Evolutionary conservation across 2,888 invertebrate genomes (phyloP), one percentile per base, ranked within the genome.

Genomic region (Vesta saturnalis): DNA sequence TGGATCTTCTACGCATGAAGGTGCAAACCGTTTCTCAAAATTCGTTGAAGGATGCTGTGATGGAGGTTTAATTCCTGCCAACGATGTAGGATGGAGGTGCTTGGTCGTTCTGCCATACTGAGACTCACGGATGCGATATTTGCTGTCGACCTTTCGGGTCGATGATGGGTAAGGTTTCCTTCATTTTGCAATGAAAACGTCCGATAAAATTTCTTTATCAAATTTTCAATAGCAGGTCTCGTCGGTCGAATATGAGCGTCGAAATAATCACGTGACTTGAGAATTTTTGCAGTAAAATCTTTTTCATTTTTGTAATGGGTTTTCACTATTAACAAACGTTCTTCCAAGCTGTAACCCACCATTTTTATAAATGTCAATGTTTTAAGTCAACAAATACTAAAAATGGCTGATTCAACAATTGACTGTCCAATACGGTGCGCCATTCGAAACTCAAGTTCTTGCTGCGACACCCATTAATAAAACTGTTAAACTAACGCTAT

Each of bases 141-240:
- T 30, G 10, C 16, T 2, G 46, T 15, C 39, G 59, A 58, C 14
- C 43, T 56, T 22, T 30, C 15, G 4, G 56, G 23, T 1, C 56
- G 56, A 56, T 56, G 30, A 56, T 6, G 56, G 5, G 10, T 56
- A 6, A 56, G n/a, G 14, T 30, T 23, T 56, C 23, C 18, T 8
- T 56, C 21, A 14, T 56, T 19, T 56, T 56, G 12, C 56, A 56
- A 30, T 56, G 22, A 56, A 56, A 30, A 56, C 6, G 56, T 56
- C 15, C 56, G n/a, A n/a, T 56, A n/a, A 56, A 56, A 56, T 56
- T 56, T 56, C 23, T 56, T 12, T n/a, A 56, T 22, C 15, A 58
- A 58, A 39, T 58, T 58, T 39, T 58, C 58, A 58, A 43, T 58
- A 58, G 39, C 58, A 5, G 58, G 30, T 5, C 10, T 10, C 6